A percentile compares a stretch with the other conserved stretches of the same genome.
Evolutionary conservation across 2,797 vertebrate species (phyloP).

Genomic region (Spinus olivaceus): DNA sequence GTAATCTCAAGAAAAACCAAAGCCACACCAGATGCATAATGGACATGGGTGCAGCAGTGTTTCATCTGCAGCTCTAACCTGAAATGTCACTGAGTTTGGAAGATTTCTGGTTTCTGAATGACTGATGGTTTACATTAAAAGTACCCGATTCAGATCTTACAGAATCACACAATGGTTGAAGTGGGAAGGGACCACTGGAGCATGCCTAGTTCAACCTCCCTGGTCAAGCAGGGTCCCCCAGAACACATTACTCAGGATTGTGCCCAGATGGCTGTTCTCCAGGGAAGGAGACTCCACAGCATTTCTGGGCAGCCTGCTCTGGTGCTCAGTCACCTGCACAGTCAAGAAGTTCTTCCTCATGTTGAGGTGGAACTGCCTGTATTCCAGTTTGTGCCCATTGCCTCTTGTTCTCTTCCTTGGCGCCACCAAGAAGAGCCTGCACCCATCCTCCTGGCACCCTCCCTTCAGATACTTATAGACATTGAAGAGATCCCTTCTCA

Average conservation of each 20-base stretch:
- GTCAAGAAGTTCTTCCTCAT: not conserved
- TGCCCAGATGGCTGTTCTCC: not conserved
- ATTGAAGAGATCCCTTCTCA: not conserved
- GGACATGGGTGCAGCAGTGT: accelerated
- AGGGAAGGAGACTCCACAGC: not conserved
- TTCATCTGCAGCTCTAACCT: not conserved
- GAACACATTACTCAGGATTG: not conserved
- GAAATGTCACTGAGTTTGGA: not conserved
- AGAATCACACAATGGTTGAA: not conserved
- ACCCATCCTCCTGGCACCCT: not conserved
- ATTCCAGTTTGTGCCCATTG: not conserved
- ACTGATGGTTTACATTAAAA: not conserved
- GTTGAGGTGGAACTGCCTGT: not conserved
- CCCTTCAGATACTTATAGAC: not conserved
- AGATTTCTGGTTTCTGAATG: not conserved
- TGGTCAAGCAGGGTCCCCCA: not conserved
- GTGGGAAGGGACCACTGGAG: not conserved
- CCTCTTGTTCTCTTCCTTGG: not conserved
- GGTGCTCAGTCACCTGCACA: not conserved
- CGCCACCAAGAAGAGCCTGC: not conserved
- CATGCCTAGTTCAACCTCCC: not conserved
- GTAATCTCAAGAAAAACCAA: not conserved
- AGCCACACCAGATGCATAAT: not conserved
- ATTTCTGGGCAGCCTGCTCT: not conserved
- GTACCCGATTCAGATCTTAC: not conserved